These are phyloP conservation scores for Leiothrix lutea DNA, from an alignment of 2,113 vertebrate genomes.

Conservation along the genomic window DNA sequence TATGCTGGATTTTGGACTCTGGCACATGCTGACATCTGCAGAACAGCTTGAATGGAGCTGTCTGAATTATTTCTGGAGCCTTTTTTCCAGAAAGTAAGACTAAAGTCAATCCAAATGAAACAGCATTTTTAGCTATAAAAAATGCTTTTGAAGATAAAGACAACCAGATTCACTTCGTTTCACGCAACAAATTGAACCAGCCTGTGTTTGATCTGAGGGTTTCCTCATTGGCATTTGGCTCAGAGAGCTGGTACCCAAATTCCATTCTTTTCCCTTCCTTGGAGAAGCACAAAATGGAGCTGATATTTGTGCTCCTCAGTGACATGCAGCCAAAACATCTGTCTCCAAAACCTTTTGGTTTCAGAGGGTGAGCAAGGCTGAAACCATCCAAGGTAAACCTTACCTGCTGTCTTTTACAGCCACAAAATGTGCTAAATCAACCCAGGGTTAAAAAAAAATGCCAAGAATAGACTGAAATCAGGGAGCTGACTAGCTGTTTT, in stretches of 20 bases:
- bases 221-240: not conserved
- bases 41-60: conserved; percentile 21
- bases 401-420: not conserved
- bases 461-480: not conserved
- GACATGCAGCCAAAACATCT: not conserved
- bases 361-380: not conserved
- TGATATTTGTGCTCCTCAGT: not conserved
- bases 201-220: not conserved
- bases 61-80: conserved; percentile 19
- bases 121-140: not conserved
- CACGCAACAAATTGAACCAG: not conserved
- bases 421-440: not conserved
- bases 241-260: not conserved
- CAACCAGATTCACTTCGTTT: not conserved
- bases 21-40: conserved; percentile 12
- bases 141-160: conserved; percentile 25
- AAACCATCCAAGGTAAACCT: not conserved
- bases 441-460: not conserved
- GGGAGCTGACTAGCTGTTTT: not conserved
- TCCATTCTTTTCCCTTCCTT: not conserved
- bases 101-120: not conserved
- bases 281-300: not conserved
- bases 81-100: conserved; percentile 18
- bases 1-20: conserved; percentile 14
- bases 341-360: not conserved